Percentiles rank a stretch among this genome's conserved stretches.
Conservation (phyloP, 2,888 invertebrate species). For the Mimachlamys varia region DNA sequence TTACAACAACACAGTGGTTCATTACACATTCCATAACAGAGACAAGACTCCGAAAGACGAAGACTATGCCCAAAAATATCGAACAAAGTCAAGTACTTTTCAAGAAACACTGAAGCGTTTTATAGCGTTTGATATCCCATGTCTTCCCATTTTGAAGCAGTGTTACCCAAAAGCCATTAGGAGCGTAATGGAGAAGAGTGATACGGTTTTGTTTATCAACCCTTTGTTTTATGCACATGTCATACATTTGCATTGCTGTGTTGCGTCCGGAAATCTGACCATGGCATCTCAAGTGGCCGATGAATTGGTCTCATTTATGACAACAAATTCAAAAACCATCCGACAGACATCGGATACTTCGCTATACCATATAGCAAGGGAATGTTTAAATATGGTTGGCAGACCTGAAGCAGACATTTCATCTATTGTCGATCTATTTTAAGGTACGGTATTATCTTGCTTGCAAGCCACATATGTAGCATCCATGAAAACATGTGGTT, state of each 20-base stretch:
- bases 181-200: not conserved
- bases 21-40: conserved; percentile 38
- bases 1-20: not conserved
- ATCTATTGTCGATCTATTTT: not conserved
- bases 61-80: not conserved
- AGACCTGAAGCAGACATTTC: not conserved
- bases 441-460: not conserved
- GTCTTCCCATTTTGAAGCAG: not conserved
- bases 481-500: too few species aligned
- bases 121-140: not conserved
- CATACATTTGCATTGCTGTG: not conserved
- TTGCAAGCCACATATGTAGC: too few species aligned
- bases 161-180: not conserved
- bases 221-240: not conserved
- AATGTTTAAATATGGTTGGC: not conserved
- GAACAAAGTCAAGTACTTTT: conserved; percentile 3
- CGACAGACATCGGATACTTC: not conserved
- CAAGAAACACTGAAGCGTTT: not conserved
- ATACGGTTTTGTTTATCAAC: not conserved
- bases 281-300: not conserved
- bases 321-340: not conserved
- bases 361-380: not conserved
- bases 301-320: not conserved
- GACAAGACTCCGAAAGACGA: conserved; percentile 34
- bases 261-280: not conserved